These are phyloP conservation scores for Peribatodes rhomboidaria DNA, from an alignment of 2,888 invertebrate species.

Conservation along the genomic window DNA sequence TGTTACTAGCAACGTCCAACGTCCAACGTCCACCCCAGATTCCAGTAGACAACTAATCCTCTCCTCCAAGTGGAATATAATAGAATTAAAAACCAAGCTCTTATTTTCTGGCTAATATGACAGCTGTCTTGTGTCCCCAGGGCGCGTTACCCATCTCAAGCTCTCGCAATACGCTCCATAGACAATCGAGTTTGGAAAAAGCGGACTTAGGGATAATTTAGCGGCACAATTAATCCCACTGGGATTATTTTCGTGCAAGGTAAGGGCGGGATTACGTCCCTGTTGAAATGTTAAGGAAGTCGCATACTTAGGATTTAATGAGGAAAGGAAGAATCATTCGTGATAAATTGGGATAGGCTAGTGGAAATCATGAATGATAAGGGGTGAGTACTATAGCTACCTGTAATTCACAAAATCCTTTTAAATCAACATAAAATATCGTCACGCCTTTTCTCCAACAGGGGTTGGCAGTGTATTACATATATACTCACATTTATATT, in stretches of 20 bases:
- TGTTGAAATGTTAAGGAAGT: slow-evolving; percentile 37
- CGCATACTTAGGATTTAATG: slow-evolving; percentile 26
- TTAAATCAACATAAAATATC: no score
- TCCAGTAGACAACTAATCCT: slow-evolving; percentile 9
- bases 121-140: slow-evolving; percentile 34
- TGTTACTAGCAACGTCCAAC: background rate
- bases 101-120: slow-evolving; percentile 36
- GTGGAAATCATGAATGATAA: background rate
- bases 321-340: slow-evolving; percentile 7
- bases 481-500: no score
- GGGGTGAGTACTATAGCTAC: background rate
- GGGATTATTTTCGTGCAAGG: slow-evolving; percentile 60
- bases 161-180: slow-evolving; percentile 37
- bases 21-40: background rate
- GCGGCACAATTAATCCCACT: slow-evolving; percentile 61
- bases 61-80: slow-evolving; percentile 9
- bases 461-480: no score
- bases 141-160: slow-evolving; percentile 33
- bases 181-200: slow-evolving; percentile 51
- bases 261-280: slow-evolving; percentile 40
- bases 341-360: slow-evolving; percentile 9
- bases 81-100: slow-evolving; percentile 34
- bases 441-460: no score
- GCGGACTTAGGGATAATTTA: slow-evolving; percentile 59
- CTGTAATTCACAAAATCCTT: no score